Base-by-base conservation (phyloP, 2,888 invertebrate genomes). In the Macrophya alboannulata region DNA sequence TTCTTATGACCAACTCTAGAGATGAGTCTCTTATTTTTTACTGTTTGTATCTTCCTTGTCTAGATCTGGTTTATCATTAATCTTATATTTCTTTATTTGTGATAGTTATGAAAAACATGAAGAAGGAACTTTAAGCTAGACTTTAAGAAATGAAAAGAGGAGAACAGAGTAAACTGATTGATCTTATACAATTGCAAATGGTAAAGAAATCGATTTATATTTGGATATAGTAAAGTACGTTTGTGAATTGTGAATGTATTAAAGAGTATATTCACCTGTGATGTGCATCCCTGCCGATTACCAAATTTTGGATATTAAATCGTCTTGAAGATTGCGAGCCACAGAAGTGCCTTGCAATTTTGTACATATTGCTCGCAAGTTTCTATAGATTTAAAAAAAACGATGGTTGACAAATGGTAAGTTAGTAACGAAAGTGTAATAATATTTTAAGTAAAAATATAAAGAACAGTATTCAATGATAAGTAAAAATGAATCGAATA, bases 211-310 rank as follows among this genome's bases (percentile, higher is more conserved):
- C 3, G 31, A 31, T 31, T 31, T 31, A 31, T 31, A 3, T 31
- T 2, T 31, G 1, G 31, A 31, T 31, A 31, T 1, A 2, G 3
- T 31, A 31, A 31, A 31, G 31, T 6, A 68, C 6, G 4, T 37
- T 37, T 15, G 1, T 65, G 15, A 31, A 21, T 12, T 65, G 12
- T 1, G n/a, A 43, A 72, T 43, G 10, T 43, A 45, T 43, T 37
- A 17, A 77, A 55, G 17, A 4, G 37, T 62, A 40, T 81, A 45
- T 21, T 81, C 10, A 81, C 81, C 81, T 81, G 62, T 81, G 81
- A 81, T 81, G 81, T 4, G 43, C 62, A 62, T 81, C 40, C 12
- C 81, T 62, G 81, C 21, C n/a, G 25, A 74, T 74, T n/a, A n/a
- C 25, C 15, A 81, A 8, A 62, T 59, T 12, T 8, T 62, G 12